Base-by-base conservation (phyloP, 2,888 invertebrate species). In the Athetis lepigone region DNA sequence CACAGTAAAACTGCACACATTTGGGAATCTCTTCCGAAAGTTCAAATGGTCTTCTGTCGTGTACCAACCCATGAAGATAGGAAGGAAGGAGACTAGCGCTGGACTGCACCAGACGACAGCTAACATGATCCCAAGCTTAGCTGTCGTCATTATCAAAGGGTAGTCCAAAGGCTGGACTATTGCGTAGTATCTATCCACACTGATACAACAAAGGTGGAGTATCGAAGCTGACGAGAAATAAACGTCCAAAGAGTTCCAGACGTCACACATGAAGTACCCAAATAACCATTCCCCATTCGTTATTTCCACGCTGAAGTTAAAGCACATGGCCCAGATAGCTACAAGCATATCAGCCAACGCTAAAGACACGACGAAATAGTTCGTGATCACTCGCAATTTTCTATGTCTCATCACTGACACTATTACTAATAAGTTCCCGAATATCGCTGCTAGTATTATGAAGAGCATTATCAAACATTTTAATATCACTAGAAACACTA, bases 171-270 rank as follows among this genome's bases (percentile, higher is more conserved):
- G 99, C 79, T 98, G 98, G 18, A 99, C 98, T 67, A 99, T 99
- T 4, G 98, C 98, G 89, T 98, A 98, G 87, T 98, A 98, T 81
- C 98, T 96, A 85, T 98, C 98, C 29, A 98, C 98, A 80, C 97
- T 97, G 82, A 98, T 99, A 90, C 99, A 99, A 89, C 99, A 98
- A 57, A 99, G 92, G 92, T 99, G 99, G 19, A 99, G 95, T 61
- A 99, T 98, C 13, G 98, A 98, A 0, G 98, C 98, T 1, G 97
- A 98, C 79, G 97, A 98, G 89, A 99, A 99, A 86, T 98, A 98
- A 1, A 99, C 99, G 90, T 99, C 99, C 79, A 99, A 95, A 1
- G 98, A 98, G 91, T 99, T 99, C 98, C 98, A 99, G 16, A 99
- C 98, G 90, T 99, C 98, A 91, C 99, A 99, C 97, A 98, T 98